phyloP scores from a whole-genome alignment of 2,888 invertebrate genomes.

The Drosophila borborema region DNA sequence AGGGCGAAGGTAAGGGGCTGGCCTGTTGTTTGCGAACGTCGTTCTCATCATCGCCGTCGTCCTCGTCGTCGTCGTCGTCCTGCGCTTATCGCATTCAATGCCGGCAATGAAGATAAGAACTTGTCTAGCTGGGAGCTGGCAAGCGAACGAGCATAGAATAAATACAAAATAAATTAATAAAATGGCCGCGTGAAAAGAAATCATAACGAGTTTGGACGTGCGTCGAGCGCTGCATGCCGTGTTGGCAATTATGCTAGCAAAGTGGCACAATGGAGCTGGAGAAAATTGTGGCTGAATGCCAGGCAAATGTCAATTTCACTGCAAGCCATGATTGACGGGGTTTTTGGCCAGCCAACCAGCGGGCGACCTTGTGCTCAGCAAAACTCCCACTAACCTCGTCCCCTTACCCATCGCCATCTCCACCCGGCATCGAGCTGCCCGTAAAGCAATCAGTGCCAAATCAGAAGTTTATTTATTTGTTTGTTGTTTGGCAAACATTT shows the following conservation, averaged over 20 bases:
- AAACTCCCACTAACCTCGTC: conserved; percentile 1
- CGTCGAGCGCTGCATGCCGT: conserved; percentile 34
- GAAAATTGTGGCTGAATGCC: conserved; percentile 3
- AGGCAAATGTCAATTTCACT: conserved; percentile 37
- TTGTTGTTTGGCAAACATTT: conserved; percentile 84
- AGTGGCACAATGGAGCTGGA: conserved; percentile 29
- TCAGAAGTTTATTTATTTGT: conserved; percentile 82
- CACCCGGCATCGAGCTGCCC: conserved; percentile 13
- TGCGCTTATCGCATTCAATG: conserved; percentile 78
- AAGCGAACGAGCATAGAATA: conserved; percentile 55
- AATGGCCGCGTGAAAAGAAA: conserved; percentile 64
- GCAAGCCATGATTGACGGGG: conserved; percentile 49
- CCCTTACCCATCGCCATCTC: not conserved
- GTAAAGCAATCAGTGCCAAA: conserved; percentile 80
- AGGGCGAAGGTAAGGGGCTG: not conserved
- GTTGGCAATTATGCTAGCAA: conserved; percentile 65
- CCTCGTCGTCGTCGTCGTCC: conserved; percentile 57
- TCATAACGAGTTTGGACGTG: conserved; percentile 68
- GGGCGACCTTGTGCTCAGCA: conserved; percentile 15
- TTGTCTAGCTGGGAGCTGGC: conserved; percentile 57
- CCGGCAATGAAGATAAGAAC: conserved; percentile 75
- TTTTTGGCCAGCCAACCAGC: conserved; percentile 5
- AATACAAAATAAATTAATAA: conserved; percentile 79
- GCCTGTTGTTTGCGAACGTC: conserved; percentile 70
- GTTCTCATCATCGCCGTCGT: conserved; percentile 20